Evolutionary conservation across 2,888 invertebrate species (phyloP).

Genomic region (Lacanobia oleracea): DNA sequence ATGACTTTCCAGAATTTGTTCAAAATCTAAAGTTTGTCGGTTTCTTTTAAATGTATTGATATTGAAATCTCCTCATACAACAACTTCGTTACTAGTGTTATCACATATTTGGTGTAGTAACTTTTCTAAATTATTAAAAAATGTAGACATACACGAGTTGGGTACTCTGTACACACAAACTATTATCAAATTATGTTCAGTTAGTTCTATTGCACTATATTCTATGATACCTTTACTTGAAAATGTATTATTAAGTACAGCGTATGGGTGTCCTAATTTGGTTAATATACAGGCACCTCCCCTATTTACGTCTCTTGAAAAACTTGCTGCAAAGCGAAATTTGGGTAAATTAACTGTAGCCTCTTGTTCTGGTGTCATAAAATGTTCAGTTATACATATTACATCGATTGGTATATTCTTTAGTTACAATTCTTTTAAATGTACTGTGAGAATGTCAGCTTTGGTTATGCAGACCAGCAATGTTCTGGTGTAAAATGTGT

Average conservation of each 20-base stretch:
- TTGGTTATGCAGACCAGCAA: slow-evolving; percentile 5
- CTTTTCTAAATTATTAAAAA: too few species aligned
- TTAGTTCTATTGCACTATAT: too few species aligned
- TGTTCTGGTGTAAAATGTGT: slow-evolving; percentile 19
- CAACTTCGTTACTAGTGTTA: not conserved
- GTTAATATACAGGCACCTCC: too few species aligned
- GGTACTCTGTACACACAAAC: too few species aligned
- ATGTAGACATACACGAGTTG: too few species aligned
- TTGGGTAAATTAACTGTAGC: slow-evolving; percentile 13
- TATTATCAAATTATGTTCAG: too few species aligned
- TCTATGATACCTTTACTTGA: too few species aligned
- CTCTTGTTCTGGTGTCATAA: slow-evolving; percentile 14
- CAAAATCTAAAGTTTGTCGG: not conserved
- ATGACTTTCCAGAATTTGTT: not conserved
- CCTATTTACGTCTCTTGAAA: slow-evolving; percentile 12
- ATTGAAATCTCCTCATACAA: not conserved
- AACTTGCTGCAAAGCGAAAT: slow-evolving; percentile 17
- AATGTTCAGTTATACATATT: slow-evolving; percentile 26
- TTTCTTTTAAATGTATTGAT: too few species aligned
- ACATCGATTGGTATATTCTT: not conserved
- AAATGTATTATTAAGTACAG: too few species aligned
- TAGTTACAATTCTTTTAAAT: slow-evolving; percentile 23
- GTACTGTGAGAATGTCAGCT: slow-evolving; percentile 18
- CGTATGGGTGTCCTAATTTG: too few species aligned
- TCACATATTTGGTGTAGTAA: too few species aligned